A percentile compares a stretch with the other conserved stretches of the same genome.
phyloP scores from a whole-genome alignment of 2,888 invertebrate genomes.

The Maniola hyperantus region DNA sequence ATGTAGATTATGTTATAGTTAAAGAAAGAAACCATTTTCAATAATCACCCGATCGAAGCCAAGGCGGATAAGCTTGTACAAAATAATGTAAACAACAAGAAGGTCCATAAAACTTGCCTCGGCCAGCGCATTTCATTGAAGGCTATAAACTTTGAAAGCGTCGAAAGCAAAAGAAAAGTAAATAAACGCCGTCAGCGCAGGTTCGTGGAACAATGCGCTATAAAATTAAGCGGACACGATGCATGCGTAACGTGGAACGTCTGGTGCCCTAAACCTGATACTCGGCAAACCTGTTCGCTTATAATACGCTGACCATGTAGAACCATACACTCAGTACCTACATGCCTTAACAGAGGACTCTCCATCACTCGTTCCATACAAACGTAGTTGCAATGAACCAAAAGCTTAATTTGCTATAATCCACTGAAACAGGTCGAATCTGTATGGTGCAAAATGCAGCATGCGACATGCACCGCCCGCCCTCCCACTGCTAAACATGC shows the following conservation, averaged over 20 bases:
- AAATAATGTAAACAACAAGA: neutral
- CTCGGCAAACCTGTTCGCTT: conserved; percentile 35
- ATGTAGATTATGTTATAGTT: no score
- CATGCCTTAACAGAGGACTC: no score
- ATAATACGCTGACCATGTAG: neutral
- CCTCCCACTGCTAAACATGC: no score
- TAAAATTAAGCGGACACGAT: conserved; percentile 37
- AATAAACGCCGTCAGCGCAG: conserved; percentile 27
- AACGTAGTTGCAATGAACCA: no score
- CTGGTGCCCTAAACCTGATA: conserved; percentile 35
- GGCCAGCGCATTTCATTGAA: conserved; percentile 10
- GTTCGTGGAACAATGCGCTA: conserved; percentile 40
- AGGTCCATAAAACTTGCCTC: neutral
- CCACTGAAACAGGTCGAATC: no score
- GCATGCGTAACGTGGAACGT: conserved; percentile 34
- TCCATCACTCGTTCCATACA: no score
- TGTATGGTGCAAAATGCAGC: no score
- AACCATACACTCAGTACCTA: neutral
- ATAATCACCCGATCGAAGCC: no score
- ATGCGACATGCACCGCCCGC: no score
- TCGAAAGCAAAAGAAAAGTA: conserved; percentile 23
- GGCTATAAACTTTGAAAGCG: conserved; percentile 3
- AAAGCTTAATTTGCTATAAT: no score
- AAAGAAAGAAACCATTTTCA: no score
- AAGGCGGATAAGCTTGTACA: neutral